Evolutionary conservation across 2,797 vertebrate species (phyloP).

Genomic region (Pangasius sanitwongsei): DNA sequence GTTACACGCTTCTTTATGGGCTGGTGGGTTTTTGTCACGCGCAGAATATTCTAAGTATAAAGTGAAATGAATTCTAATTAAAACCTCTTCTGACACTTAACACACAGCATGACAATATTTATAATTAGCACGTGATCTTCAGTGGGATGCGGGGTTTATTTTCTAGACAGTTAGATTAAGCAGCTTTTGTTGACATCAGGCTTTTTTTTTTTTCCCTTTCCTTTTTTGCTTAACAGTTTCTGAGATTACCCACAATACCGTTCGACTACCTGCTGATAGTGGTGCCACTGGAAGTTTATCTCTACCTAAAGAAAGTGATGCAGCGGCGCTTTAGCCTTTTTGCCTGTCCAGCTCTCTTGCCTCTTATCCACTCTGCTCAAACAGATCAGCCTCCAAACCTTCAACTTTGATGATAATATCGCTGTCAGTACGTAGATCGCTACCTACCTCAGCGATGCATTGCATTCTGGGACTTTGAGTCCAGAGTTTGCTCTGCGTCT

Average conservation of each 20-base stretch:
- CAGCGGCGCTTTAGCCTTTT: not conserved
- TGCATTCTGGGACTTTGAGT: constrained; percentile 5
- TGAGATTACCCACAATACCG: not conserved
- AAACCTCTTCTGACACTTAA: not conserved
- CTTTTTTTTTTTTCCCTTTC: not conserved
- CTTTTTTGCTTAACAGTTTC: not conserved
- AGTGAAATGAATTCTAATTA: constrained; percentile 22
- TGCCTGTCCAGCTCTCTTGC: not conserved
- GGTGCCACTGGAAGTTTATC: not conserved
- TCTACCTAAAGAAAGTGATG: not conserved
- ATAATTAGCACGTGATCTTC: constrained; percentile 1
- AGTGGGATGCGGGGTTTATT: not conserved
- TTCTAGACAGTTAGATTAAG: not conserved
- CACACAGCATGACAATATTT: constrained; percentile 7
- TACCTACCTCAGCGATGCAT: not conserved
- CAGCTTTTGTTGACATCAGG: not conserved
- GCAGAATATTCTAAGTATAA: constrained; percentile 8
- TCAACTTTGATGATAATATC: too few relatives aligned
- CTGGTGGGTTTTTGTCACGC: constrained; percentile 12
- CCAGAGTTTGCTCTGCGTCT: not conserved
- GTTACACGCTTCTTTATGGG: not conserved
- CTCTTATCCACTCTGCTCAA: not conserved
- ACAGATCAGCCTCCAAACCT: not conserved
- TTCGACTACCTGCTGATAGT: not conserved
- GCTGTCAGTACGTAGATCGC: not conserved